A percentile compares a stretch with the other conserved stretches of the same genome.
Evolutionary conservation across 2,113 vertebrate genomes (phyloP).

Genomic region (Craseonycteris thonglongyai): DNA sequence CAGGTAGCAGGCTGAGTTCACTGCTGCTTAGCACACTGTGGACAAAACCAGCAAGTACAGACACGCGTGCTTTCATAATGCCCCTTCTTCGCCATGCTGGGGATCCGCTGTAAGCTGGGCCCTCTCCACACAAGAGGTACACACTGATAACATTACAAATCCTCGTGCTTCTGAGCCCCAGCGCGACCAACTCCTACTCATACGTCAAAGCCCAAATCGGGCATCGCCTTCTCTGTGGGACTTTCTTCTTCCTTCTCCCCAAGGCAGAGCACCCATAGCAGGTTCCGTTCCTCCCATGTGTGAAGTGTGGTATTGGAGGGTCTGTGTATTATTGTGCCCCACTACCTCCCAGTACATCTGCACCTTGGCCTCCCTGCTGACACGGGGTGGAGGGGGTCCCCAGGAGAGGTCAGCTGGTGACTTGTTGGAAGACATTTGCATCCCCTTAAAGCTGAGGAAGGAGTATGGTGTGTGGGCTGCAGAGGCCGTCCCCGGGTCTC

Average conservation of each 20-base stretch:
- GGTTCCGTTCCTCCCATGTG: not conserved
- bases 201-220: not conserved
- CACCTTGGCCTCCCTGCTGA: not conserved
- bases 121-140: not conserved
- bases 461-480: fast-evolving
- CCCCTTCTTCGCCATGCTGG: fast-evolving
- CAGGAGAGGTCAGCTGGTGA: not conserved
- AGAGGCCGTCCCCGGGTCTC: not conserved
- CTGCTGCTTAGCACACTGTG: not conserved
- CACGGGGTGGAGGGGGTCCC: too few species aligned
- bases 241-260: not conserved
- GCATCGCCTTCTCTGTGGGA: not conserved
- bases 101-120: not conserved
- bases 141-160: not conserved
- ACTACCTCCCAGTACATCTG: fast-evolving
- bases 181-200: not conserved
- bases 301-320: not conserved
- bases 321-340: not conserved
- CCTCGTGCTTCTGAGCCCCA: not conserved
- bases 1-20: fast-evolving
- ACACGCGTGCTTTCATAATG: fast-evolving
- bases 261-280: not conserved
- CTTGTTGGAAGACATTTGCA: not conserved
- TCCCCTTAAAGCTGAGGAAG: not conserved
- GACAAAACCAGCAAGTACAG: not conserved